These are phyloP conservation scores for Ammodytes marinus DNA, from an alignment of 2,113 vertebrate genomes.

Conservation along the genomic window DNA sequence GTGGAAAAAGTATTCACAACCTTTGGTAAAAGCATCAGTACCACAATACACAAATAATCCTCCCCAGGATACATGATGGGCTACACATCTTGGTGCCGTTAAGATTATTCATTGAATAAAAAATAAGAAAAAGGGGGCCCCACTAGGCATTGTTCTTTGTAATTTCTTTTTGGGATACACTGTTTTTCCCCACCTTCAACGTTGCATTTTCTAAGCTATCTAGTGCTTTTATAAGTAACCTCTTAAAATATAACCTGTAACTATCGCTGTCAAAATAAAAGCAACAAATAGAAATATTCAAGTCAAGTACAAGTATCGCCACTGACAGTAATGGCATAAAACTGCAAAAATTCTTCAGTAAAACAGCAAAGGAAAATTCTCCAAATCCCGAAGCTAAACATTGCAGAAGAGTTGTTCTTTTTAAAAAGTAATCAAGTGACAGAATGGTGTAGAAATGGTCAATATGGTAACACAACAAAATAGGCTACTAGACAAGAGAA, in stretches of 20 bases:
- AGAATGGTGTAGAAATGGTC: not conserved
- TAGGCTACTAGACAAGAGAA: not conserved
- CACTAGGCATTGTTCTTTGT: not conserved
- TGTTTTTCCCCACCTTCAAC: not conserved
- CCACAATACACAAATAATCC: not conserved
- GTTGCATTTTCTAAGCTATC: not conserved
- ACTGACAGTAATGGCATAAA: not conserved
- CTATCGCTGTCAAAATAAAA: not conserved
- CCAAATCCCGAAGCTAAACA: not conserved
- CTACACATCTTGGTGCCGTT: too few relatives aligned
- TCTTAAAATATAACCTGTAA: not conserved
- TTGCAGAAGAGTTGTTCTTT: not conserved
- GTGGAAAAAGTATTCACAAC: not conserved
- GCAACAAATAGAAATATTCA: not conserved
- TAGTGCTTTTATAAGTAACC: not conserved
- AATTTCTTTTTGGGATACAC: not conserved
- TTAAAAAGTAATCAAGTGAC: not conserved
- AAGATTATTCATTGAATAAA: too few relatives aligned
- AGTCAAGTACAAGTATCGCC: too few relatives aligned
- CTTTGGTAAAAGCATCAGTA: not conserved
- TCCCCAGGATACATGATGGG: too few relatives aligned
- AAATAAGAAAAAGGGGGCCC: not conserved
- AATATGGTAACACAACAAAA: not conserved
- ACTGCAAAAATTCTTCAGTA: not conserved
- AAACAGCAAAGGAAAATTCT: not conserved